Base-by-base conservation (phyloP, 2,888 invertebrate species). In the Andrena hattorfiana region DNA sequence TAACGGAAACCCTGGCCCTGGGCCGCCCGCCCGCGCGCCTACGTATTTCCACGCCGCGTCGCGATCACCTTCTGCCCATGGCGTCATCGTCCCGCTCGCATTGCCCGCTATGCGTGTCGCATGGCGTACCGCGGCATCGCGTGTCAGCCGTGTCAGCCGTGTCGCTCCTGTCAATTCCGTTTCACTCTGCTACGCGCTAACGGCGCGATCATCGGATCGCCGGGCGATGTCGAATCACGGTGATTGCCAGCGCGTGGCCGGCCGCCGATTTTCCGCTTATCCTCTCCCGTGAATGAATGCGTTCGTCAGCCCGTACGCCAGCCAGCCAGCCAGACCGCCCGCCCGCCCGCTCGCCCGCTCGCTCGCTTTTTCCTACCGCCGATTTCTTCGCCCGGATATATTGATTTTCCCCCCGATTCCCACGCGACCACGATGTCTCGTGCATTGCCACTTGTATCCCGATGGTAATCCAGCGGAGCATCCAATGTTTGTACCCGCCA, bases 81-180 rank as follows among this genome's bases (percentile, higher is more conserved):
- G 89, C 88, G 89, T 85, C 85, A 78, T 81, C 77, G 56, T 56
- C 83, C 73, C 68, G 70, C 81, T 77, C 84, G 80, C 82, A 72
- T 77, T 78, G 73, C 60, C 77, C 76, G 78, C 87, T 84, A 56
- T 82, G 76, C 75, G 60, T 67, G 66, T 85, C 77, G 64, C 83
- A 84, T 85, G 87, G 84, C 86, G 86, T 83, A 67, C 79, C 64
- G 59, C 56, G 16, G 54, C 68, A 28, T 49, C 71, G 69, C 32
- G 72, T 42, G n/a, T n/a, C n/a, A n/a, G n/a, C n/a, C n/a, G n/a
- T n/a, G 79, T 77, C 75, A 77, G 74, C 67, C n/a, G 72, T 49
- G 79, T 77, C 77, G 79, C 72, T 70, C n/a, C 71, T 72, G 70
- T 85, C 73, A 73, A 60, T 74, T 23, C 74, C 16, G 60, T 82